These are phyloP conservation scores for Acanthosepion pharaonis DNA, from an alignment of 2,888 invertebrate species.

Conservation along the genomic window DNA sequence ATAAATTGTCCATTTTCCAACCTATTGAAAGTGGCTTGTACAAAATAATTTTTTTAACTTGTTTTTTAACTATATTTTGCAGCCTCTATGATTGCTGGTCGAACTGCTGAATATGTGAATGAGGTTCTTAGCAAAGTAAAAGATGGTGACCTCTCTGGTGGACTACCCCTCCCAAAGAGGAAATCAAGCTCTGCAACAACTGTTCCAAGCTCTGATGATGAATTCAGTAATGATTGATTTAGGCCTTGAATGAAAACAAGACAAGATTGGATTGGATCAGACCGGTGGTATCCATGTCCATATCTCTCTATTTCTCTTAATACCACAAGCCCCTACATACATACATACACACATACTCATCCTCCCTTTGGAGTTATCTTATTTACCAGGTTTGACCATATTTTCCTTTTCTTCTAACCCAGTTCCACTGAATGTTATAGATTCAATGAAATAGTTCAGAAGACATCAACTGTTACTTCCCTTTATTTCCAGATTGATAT, in stretches of 20 bases:
- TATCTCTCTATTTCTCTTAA: constrained; percentile 15
- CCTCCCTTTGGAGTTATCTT: neutral
- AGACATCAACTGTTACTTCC: neutral
- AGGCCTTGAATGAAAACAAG: neutral
- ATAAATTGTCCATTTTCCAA: too few relatives aligned
- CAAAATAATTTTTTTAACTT: neutral
- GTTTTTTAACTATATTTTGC: constrained; percentile 60
- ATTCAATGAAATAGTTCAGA: constrained; percentile 4
- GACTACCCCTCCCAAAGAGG: constrained; percentile 50
- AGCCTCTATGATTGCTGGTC: constrained; percentile 91
- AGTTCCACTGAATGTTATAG: neutral
- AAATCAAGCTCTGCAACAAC: constrained; percentile 21
- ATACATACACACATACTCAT: neutral
- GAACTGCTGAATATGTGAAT: constrained; percentile 94
- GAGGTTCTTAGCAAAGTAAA: constrained; percentile 90
- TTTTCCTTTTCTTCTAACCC: neutral
- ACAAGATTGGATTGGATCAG: constrained; percentile 13
- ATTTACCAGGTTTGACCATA: constrained; percentile 33
- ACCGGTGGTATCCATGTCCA: neutral
- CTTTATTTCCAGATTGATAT: neutral
- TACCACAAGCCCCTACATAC: neutral
- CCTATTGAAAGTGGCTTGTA: neutral
- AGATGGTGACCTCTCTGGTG: constrained; percentile 82
- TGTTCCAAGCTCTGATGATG: constrained; percentile 33
- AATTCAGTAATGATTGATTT: constrained; percentile 45